Conservation (phyloP, 30 jellyfish, hydroid and myxozoan species). For the Chrysaora quinquecirrha region DNA sequence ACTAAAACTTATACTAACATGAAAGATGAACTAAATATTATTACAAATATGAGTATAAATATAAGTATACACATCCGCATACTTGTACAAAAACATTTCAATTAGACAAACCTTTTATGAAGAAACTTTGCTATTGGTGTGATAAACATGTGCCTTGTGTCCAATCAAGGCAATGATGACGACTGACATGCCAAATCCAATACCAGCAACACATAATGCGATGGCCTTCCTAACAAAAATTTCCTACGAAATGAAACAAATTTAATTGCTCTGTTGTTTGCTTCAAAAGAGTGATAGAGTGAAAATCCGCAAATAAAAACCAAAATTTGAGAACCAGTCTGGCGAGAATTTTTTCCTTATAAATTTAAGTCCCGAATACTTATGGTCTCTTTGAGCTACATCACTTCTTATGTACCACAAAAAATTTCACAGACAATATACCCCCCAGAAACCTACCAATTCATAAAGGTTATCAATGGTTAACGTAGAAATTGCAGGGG, state of each 20-base stretch:
- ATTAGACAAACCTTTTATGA: background rate
- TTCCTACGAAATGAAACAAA: conserved; percentile 29
- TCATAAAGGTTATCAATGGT: no score
- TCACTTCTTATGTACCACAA: no score
- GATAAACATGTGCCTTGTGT: conserved; percentile 53
- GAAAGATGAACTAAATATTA: no score
- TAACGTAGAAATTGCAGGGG: no score
- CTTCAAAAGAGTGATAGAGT: background rate
- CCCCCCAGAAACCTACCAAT: no score
- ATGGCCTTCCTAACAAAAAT: conserved; percentile 15
- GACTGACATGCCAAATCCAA: conserved; percentile 40
- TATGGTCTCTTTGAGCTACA: background rate
- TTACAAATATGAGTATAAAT: no score
- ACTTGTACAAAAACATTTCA: no score
- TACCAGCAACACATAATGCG: conserved; percentile 12
- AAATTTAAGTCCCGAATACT: background rate
- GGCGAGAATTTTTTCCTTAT: background rate
- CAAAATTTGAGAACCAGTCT: background rate
- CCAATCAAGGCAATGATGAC: conserved; percentile 29
- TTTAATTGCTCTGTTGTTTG: background rate
- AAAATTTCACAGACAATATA: no score
- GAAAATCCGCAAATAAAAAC: no score
- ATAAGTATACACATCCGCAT: no score
- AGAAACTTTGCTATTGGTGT: background rate
- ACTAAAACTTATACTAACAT: no score